phyloP scores from a whole-genome alignment of 2,113 vertebrate species.

The Natator depressus region DNA sequence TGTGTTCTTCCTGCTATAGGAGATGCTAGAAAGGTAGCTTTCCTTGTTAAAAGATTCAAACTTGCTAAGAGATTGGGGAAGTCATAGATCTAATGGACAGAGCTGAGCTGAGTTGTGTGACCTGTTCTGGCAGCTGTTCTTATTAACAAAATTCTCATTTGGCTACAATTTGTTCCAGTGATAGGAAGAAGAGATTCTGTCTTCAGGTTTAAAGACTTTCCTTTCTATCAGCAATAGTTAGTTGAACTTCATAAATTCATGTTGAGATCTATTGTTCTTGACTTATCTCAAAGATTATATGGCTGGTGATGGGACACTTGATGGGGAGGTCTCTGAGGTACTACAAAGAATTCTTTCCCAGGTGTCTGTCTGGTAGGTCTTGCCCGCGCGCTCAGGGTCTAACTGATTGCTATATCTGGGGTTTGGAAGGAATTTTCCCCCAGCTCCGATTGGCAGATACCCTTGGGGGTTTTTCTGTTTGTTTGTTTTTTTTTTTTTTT shows the following conservation, averaged over 20 bases:
- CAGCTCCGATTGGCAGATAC: too few species aligned
- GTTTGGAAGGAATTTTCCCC: too few species aligned
- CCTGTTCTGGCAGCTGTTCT: not conserved
- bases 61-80: not conserved
- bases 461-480: too few species aligned
- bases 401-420: too few species aligned
- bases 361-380: too few species aligned
- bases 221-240: not conserved
- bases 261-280: fast-evolving
- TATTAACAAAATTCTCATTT: not conserved
- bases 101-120: not conserved
- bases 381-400: too few species aligned
- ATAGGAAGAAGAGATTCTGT: not conserved
- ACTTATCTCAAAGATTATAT: not conserved
- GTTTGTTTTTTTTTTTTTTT: too few species aligned
- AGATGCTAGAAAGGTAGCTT: not conserved
- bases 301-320: too few species aligned
- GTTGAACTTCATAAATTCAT: not conserved
- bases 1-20: not conserved
- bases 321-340: too few species aligned
- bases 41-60: not conserved
- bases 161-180: not conserved
- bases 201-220: not conserved
- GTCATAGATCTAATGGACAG: not conserved
- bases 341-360: too few species aligned